Base-by-base conservation (phyloP, 2,113 vertebrate species). In the Dissostichus mawsoni region DNA sequence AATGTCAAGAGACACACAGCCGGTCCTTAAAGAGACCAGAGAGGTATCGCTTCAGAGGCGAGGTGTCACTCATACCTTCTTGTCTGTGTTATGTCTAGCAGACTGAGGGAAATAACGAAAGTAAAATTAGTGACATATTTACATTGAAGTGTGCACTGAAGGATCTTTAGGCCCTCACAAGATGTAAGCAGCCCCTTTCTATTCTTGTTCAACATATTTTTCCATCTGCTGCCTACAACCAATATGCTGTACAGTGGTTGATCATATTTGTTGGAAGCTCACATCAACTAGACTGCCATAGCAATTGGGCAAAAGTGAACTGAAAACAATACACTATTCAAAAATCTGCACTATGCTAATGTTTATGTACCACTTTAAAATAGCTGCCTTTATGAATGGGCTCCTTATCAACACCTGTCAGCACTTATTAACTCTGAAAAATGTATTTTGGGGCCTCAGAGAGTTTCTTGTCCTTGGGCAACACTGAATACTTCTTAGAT, bases 11-110 rank as follows among this genome's bases (percentile, higher is more conserved):
- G 50, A 69, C 67, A 16, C 8, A 16, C 86, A 80, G 85, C 71
- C 62, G 71, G 53, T 50, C 44, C 77, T 69, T 8, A 52, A 58
- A 55, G 33, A 57, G 56, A 70, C 41, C 59, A 61, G 76, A 72
- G 62, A 29, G 20, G 66, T 29, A 44, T 66, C 9, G 3, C 41
- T 23, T 78, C 13, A 55, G 51, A 70, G 58, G 66, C 17, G 66
- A 75, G 76, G 74, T 70, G 66, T 59, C 48, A 29, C 62, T 83
- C 78, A 53, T 20, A 25, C 67, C 18, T 52, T 45, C 11, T 13
- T 0, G 67, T 85, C 82, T 89, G 89, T 57, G 81, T 90, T 90
- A 56, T 76, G 90, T 90, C 84, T 89, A 48, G 58, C 4, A 47
- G 56, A 74, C 36, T 41, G 8, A 29, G 47, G n/a, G 44, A 33